These are phyloP conservation scores for Diplodus puntazzo DNA, from an alignment of 2,797 vertebrate species.

Conservation along the genomic window DNA sequence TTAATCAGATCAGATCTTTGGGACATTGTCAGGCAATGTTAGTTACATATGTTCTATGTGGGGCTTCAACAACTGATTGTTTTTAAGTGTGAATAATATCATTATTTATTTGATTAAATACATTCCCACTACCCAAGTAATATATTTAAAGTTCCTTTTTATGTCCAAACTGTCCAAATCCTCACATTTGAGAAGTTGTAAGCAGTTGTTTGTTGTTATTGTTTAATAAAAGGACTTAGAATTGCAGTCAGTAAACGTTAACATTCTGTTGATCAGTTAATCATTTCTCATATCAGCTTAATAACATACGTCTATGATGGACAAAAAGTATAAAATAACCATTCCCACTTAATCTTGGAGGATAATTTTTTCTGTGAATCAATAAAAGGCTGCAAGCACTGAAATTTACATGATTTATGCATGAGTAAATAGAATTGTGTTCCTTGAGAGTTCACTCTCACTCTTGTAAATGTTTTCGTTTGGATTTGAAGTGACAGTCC, in stretches of 20 bases:
- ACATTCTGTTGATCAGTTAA: not conserved
- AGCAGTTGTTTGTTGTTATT: not conserved
- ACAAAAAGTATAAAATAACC: too few relatives aligned
- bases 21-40: slow-evolving; percentile 3
- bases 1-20: slow-evolving; percentile 27
- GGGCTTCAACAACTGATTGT: not conserved
- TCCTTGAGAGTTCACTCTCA: not conserved
- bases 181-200: not conserved
- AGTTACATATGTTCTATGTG: not conserved
- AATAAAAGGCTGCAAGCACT: not conserved
- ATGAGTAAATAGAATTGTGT: not conserved
- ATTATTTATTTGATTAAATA: not conserved
- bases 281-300: not conserved
- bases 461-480: not conserved
- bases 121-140: not conserved
- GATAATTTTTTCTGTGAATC: not conserved
- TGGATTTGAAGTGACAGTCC: not conserved
- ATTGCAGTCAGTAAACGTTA: not conserved
- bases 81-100: not conserved
- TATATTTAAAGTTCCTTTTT: not conserved
- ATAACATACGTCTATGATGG: too few relatives aligned
- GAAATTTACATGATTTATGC: not conserved
- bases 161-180: not conserved
- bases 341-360: not conserved
- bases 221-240: not conserved